Base-by-base conservation (phyloP, 2,888 invertebrate species). In the Rambutsinella grinnellia region DNA sequence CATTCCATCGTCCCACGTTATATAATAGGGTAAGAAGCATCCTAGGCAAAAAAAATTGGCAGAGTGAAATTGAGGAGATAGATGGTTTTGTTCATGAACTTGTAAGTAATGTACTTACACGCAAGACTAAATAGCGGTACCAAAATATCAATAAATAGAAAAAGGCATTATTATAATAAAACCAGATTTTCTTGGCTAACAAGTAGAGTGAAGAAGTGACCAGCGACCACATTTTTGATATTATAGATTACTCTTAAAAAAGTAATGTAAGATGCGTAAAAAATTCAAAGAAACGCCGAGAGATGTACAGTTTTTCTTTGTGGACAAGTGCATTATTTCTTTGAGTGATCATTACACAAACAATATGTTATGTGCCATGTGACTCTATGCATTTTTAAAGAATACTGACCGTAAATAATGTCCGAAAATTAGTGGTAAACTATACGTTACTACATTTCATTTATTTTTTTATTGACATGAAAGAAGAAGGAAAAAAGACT, bases 381-480 rank as follows among this genome's bases (percentile, higher is more conserved):
- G n/a, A n/a, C n/a, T n/a, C n/a, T n/a, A n/a, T n/a, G n/a, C n/a
- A n/a, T n/a, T n/a, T n/a, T 60, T 65, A 19, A 28, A 72, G 58
- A 66, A 66, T 74, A 74, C 54, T 74, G 66, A 74, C 72, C 72
- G 72, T 74, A 66, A 66, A 66, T 66, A 74, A 74, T 74, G 72
- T n/a, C n/a, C 28, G 21, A 21, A 74, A 53, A 65, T 13, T 36
- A 21, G 53, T 36, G 53, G 63, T 56, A 13, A 17, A 23, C 54
- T 21, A 58, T 68, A 26, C 15, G 54, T 54, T 21, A 24, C 21
- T 63, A n/a, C 53, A 44, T 63, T 49, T 53, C 63, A 63, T 63
- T 49, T 46, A 60, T 62, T 54, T 54, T n/a, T 54, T 49, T 17
- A 54, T 8, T 54, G 54, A 54, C 23, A 23, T 3, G 24, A 51